A percentile compares a stretch with the other conserved stretches of the same genome.
These are phyloP conservation scores for Polietes domitor DNA, from an alignment of 2,888 invertebrate genomes.

Conservation along the genomic window DNA sequence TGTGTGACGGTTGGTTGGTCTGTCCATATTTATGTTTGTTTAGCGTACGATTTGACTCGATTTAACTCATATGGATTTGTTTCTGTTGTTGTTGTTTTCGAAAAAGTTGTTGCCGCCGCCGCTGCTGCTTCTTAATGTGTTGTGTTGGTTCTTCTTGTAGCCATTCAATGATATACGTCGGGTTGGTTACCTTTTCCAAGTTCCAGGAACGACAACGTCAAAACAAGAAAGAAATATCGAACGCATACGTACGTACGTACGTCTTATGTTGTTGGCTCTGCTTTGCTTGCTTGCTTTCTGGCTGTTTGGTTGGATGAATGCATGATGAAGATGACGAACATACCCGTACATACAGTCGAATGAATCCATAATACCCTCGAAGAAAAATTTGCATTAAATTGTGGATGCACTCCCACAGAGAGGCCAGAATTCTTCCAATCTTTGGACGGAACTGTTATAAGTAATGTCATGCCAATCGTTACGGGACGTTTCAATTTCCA, in stretches of 20 bases:
- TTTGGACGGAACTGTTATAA: too few species aligned
- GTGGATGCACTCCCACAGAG: too few species aligned
- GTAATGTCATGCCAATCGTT: too few species aligned
- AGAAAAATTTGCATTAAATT: neutral
- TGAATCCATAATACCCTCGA: conserved; percentile 2
- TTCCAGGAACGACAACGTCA: conserved; percentile 65
- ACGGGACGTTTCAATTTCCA: too few species aligned
- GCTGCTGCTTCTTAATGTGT: conserved; percentile 22
- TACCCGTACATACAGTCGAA: too few species aligned
- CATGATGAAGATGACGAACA: conserved; percentile 13
- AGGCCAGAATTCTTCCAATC: too few species aligned
- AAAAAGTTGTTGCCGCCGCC: neutral
- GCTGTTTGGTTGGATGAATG: neutral
- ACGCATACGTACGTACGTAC: conserved; percentile 11
- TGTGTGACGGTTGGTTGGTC: neutral
- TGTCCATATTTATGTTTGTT: conserved; percentile 2
- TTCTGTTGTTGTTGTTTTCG: conserved; percentile 31
- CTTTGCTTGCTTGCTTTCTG: neutral
- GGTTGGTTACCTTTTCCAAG: conserved; percentile 64
- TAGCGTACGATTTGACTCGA: conserved; percentile 52
- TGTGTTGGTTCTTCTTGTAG: neutral
- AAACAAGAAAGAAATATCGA: conserved; percentile 53
- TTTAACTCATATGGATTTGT: conserved; percentile 43
- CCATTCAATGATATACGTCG: conserved; percentile 32
- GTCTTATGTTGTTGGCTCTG: neutral